Conservation (phyloP, 2,888 invertebrate species). For the Julus scanicus region DNA sequence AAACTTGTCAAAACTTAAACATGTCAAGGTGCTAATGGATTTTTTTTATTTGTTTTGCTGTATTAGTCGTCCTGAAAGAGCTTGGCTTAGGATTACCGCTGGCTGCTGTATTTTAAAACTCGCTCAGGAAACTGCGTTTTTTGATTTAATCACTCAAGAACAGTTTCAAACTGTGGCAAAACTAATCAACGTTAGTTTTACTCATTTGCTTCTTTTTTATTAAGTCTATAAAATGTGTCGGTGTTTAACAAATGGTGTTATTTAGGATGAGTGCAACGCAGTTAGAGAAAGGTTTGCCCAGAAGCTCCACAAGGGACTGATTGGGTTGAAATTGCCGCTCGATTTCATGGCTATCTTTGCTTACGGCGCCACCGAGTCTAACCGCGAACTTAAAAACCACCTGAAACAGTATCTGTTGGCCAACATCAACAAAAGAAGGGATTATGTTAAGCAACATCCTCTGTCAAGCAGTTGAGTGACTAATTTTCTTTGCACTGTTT, state of each 20-base stretch:
- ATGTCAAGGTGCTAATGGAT: not conserved
- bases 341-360: conserved; percentile 98
- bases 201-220: not conserved
- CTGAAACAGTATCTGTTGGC: conserved; percentile 82
- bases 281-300: conserved; percentile 89
- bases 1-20: not conserved
- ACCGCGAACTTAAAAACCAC: conserved; percentile 74
- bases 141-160: conserved; percentile 92
- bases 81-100: conserved; percentile 90
- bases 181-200: conserved; percentile 78
- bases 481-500: not conserved
- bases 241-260: not conserved
- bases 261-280: conserved; percentile 70
- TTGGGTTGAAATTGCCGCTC: conserved; percentile 76
- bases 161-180: conserved; percentile 94
- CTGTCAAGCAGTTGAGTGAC: conserved; percentile 63
- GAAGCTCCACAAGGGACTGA: conserved; percentile 91
- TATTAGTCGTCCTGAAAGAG: conserved; percentile 87
- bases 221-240: not conserved
- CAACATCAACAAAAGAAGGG: conserved; percentile 87
- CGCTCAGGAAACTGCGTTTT: conserved; percentile 95
- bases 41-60: conserved; percentile 38
- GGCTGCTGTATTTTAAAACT: conserved; percentile 97
- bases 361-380: conserved; percentile 87
- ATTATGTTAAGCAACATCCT: conserved; percentile 79